Base-by-base conservation (phyloP, 1,140 invertebrate genomes). In the Cephus cinctus region DNA sequence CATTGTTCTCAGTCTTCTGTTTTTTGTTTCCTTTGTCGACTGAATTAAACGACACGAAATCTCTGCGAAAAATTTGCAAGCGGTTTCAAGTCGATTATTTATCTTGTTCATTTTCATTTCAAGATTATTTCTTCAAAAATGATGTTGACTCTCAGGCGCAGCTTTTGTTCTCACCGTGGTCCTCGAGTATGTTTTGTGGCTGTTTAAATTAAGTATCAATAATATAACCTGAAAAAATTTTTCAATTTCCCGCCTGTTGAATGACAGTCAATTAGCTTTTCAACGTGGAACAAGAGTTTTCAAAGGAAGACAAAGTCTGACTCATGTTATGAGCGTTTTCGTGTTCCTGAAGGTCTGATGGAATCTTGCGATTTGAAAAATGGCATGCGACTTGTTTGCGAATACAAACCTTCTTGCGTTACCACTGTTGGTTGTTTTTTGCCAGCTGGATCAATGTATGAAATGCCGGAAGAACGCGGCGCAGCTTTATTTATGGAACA, bases 401-500 rank as follows among this genome's bases (percentile, higher is more conserved):
- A 61, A 18, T 23, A 15, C 25, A 63, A 38, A 39, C 23, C 43
- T 31, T 58, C 47, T 39, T 50, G 40, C 4, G 34, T 48, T 0
- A 56, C 56, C 8, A 54, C 50, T 5, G 21, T 63, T n/a, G 60
- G 56, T 38, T 63, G 44, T 34, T 40, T 56, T 12, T 1, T 63
- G 22, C 56, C 60, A 34, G 48, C 53, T 16, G 60, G 60, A 20
- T 25, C 58, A 22, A 54, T 58, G 38, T 41, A 56, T 40, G 57
- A 63, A 48, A 50, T 27, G 14, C 25, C 30, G 0, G 19, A 61
- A 9, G 60, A 63, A 36, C 52, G 60, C 8, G 60, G 58, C 6
- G 57, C 57, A 5, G 36, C 50, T 14, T 21, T 60, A 27, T 61
- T 63, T 25, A 52, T 61, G 32, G 43, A 63, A 34, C 56, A 61